phyloP scores from a whole-genome alignment of 37 sponge, comb jelly and placozoan genomes.

The Oscarella lobularis region DNA sequence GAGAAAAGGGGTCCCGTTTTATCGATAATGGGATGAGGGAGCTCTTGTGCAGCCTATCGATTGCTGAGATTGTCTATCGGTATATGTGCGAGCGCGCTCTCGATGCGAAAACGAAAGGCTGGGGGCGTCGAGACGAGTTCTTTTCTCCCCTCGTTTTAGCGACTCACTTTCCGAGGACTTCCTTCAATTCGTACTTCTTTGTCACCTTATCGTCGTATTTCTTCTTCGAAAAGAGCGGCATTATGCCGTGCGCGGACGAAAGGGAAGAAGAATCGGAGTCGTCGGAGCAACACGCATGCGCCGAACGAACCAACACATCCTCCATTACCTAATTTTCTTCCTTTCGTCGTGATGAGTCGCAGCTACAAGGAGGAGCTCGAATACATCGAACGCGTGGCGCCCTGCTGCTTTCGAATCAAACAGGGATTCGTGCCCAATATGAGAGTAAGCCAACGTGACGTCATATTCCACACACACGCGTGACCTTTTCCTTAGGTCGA shows the following conservation, averaged over 20 bases:
- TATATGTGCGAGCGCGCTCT: no score
- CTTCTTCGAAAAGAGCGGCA: slow-evolving; percentile 57
- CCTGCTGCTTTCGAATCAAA: slow-evolving; percentile 68
- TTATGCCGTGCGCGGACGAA: no score
- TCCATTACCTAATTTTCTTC: neutral
- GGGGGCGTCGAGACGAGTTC: no score
- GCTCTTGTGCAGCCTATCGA: no score
- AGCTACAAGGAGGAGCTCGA: slow-evolving; percentile 66
- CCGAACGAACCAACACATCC: no score
- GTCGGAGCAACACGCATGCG: no score
- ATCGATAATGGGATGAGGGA: no score
- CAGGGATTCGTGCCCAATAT: slow-evolving; percentile 97
- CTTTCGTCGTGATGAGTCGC: neutral
- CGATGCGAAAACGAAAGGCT: no score
- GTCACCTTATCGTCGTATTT: slow-evolving; percentile 45
- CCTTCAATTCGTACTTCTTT: slow-evolving; percentile 70
- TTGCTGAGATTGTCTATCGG: no score
- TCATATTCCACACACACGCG: neutral
- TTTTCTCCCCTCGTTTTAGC: neutral
- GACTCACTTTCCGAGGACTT: slow-evolving; percentile 79
- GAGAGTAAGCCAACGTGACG: slow-evolving; percentile 37
- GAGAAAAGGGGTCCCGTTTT: no score
- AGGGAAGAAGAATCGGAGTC: no score
- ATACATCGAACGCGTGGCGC: slow-evolving; percentile 59
- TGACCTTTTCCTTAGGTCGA: slow-evolving; percentile 52